Percentiles rank a stretch among this genome's conserved stretches.
Conservation (phyloP, 2,113 vertebrate genomes). For the Ceyx margarethae region DNA sequence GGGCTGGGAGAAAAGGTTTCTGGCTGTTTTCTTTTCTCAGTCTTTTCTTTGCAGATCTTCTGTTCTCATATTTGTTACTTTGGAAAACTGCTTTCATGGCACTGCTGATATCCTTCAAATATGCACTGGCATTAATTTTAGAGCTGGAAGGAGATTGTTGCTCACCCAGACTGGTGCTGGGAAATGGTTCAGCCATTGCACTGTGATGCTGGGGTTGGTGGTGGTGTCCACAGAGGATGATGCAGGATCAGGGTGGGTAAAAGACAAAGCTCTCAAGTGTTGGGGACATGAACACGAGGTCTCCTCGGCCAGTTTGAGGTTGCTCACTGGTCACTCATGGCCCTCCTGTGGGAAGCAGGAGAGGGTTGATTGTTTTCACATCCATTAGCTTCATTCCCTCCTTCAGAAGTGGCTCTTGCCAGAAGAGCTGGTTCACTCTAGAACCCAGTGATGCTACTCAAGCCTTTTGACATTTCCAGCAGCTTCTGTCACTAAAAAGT, state of each 20-base stretch:
- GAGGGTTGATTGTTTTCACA: background rate
- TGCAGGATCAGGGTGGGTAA: background rate
- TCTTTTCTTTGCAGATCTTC: background rate
- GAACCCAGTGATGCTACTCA: background rate
- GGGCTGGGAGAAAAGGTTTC: background rate
- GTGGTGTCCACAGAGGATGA: background rate
- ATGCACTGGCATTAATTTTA: background rate
- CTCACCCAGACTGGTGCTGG: background rate
- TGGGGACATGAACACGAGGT: background rate
- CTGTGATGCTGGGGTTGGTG: background rate
- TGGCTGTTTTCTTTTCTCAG: background rate
- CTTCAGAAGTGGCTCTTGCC: background rate
- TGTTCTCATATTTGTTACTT: background rate
- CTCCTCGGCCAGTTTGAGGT: background rate
- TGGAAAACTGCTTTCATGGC: background rate
- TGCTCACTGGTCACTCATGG: background rate
- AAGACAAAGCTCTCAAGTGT: background rate
- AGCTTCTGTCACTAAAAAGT: background rate
- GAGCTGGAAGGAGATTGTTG: background rate
- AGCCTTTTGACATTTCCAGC: background rate
- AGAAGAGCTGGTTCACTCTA: background rate
- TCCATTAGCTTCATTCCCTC: background rate
- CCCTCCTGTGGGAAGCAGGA: background rate
- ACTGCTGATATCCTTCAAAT: background rate
- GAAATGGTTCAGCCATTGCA: background rate